Percentiles rank a stretch among this genome's conserved stretches.
Evolutionary conservation across 2,797 vertebrate species (phyloP).

Genomic region (Hoplostethus atlanticus): DNA sequence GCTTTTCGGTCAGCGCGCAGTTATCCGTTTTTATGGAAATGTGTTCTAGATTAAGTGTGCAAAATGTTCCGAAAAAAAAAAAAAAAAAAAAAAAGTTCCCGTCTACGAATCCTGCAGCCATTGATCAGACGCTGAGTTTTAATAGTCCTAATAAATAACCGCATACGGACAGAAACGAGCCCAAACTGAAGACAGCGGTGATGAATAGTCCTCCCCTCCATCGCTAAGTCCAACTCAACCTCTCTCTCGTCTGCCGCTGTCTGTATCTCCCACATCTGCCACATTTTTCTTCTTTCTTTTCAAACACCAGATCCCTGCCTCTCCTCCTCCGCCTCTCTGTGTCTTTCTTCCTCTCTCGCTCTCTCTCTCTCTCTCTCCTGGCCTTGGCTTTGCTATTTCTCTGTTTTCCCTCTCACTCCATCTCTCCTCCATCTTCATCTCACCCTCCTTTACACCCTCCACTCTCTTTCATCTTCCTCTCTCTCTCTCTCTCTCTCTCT

Average conservation of each 20-base stretch:
- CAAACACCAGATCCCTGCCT: conserved; percentile 11
- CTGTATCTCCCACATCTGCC: conserved; percentile 3
- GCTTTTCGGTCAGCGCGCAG: conserved; percentile 57
- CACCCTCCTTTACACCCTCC: neutral
- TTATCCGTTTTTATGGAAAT: neutral
- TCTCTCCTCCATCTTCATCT: neutral
- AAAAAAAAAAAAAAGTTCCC: no score
- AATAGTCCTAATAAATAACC: neutral
- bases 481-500: no score
- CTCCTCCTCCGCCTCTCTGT: conserved; percentile 11
- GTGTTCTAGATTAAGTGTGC: conserved; percentile 26
- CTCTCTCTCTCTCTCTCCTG: neutral
- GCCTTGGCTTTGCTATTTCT: conserved; percentile 1
- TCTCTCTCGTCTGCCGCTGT: conserved; percentile 16
- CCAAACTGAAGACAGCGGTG: conserved; percentile 13
- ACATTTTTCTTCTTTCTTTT: conserved; percentile 10
- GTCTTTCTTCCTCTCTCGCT: conserved; percentile 5
- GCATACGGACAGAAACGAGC: neutral
- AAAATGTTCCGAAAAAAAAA: neutral
- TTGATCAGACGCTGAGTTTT: conserved; percentile 28
- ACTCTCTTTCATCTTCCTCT: no score
- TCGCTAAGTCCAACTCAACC: neutral
- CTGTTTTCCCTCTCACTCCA: neutral
- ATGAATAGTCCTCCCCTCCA: neutral
- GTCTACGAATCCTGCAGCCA: no score